phyloP scores from a whole-genome alignment of 2,113 vertebrate species.

The Peromyscus maniculatus region DNA sequence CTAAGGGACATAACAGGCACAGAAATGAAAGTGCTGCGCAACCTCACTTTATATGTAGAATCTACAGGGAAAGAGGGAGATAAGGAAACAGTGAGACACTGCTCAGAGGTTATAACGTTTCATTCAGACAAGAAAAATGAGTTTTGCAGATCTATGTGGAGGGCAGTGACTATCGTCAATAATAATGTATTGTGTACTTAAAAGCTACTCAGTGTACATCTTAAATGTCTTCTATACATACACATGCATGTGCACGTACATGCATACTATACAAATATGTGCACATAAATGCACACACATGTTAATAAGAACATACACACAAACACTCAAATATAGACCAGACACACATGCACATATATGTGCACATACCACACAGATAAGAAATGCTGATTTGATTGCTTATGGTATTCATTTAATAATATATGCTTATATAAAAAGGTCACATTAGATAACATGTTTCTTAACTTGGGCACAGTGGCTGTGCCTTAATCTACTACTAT shows the following conservation, averaged over 20 bases:
- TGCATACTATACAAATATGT: neutral
- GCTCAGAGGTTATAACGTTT: neutral
- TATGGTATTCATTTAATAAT: neutral
- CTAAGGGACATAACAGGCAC: neutral
- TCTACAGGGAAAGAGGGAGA: neutral
- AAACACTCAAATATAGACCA: neutral
- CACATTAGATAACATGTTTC: neutral
- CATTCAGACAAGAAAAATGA: neutral
- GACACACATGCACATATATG: neutral
- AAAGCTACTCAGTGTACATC: neutral
- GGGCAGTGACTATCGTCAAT: too few relatives aligned
- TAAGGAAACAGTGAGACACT: neutral
- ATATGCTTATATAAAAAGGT: neutral
- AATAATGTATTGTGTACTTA: too few relatives aligned
- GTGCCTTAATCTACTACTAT: neutral
- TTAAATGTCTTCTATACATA: neutral
- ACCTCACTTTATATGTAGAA: neutral
- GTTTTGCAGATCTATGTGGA: neutral
- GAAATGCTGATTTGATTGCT: neutral
- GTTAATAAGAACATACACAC: neutral
- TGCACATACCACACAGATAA: neutral
- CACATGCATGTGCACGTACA: neutral
- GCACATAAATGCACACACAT: neutral
- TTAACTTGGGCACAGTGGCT: neutral
- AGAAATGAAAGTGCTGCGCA: neutral